Conservation (phyloP, 37 sponge, comb jelly and placozoan genomes). For the Geodia barretti region DNA sequence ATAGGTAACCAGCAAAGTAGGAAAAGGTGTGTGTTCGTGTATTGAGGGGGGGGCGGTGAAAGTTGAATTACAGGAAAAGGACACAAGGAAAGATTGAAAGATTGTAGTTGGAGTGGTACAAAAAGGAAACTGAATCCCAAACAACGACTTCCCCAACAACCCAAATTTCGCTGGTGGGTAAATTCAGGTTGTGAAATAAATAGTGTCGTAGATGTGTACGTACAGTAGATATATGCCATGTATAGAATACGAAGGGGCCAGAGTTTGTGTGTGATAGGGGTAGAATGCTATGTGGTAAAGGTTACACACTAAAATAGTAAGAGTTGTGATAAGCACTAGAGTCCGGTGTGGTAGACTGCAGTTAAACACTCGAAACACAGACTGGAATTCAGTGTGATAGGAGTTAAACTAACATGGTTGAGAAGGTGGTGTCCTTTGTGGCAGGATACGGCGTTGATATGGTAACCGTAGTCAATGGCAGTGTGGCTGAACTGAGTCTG, state of each 20-base stretch:
- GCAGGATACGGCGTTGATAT: slow-evolving; percentile 43
- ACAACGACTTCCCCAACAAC: too few relatives aligned
- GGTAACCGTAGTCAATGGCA: slow-evolving; percentile 73
- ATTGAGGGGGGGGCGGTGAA: not conserved
- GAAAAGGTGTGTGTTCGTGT: not conserved
- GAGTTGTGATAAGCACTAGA: too few relatives aligned
- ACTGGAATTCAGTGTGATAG: not conserved
- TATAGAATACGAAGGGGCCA: not conserved
- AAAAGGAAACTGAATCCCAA: too few relatives aligned
- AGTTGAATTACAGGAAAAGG: not conserved
- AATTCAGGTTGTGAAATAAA: too few relatives aligned
- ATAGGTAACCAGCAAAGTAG: not conserved
- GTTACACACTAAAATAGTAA: too few relatives aligned
- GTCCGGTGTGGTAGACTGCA: too few relatives aligned
- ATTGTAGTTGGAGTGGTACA: not conserved
- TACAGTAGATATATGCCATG: not conserved
- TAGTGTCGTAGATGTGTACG: not conserved
- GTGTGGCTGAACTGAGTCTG: slow-evolving; percentile 51
- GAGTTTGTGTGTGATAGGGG: too few relatives aligned
- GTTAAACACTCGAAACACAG: not conserved
- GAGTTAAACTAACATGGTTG: slow-evolving; percentile 24
- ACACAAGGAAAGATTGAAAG: not conserved
- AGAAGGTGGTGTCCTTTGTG: slow-evolving; percentile 52
- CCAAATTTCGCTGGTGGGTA: too few relatives aligned
- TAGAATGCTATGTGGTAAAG: too few relatives aligned